Percentiles rank a stretch among this genome's conserved stretches.
These are phyloP conservation scores for Syngnathus scovelli DNA, from an alignment of 2,113 vertebrate genomes.

Conservation along the genomic window DNA sequence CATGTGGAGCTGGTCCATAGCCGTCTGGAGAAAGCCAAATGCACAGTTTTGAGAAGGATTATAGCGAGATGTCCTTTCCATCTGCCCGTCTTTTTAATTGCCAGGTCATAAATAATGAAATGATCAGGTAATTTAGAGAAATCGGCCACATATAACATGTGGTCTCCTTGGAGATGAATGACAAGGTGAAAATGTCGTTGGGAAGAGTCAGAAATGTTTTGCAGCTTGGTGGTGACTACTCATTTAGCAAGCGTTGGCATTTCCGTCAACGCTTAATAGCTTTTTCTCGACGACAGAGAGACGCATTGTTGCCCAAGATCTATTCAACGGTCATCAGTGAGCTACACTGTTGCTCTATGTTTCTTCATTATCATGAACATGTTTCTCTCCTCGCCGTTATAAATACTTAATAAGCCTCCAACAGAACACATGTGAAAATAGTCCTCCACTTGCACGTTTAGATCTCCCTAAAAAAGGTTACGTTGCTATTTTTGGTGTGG, in stretches of 20 bases:
- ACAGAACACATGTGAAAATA: not conserved
- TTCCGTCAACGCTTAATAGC: not conserved
- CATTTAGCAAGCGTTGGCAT: conserved; percentile 8
- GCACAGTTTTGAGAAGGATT: conserved; percentile 24
- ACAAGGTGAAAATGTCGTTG: not conserved
- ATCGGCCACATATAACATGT: not conserved
- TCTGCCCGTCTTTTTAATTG: not conserved
- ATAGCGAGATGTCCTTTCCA: conserved; percentile 13
- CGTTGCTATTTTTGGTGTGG: not conserved
- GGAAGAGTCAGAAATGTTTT: not conserved
- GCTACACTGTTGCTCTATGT: not conserved
- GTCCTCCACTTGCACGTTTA: not conserved
- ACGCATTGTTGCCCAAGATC: not conserved
- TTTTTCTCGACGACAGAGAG: conserved; percentile 1
- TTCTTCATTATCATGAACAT: conserved; percentile 8
- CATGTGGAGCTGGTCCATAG: conserved; percentile 99
- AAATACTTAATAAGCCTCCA: not conserved
- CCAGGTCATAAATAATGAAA: not conserved
- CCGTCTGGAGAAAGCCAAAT: conserved; percentile 75
- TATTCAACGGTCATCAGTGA: conserved; percentile 8
- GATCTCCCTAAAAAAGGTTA: not conserved
- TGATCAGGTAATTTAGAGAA: not conserved
- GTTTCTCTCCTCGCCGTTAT: not conserved
- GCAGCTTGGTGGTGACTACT: not conserved
- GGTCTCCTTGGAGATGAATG: not conserved